These are phyloP conservation scores for Etia nguti DNA, from an alignment of 2,113 vertebrate genomes.

Conservation along the genomic window DNA sequence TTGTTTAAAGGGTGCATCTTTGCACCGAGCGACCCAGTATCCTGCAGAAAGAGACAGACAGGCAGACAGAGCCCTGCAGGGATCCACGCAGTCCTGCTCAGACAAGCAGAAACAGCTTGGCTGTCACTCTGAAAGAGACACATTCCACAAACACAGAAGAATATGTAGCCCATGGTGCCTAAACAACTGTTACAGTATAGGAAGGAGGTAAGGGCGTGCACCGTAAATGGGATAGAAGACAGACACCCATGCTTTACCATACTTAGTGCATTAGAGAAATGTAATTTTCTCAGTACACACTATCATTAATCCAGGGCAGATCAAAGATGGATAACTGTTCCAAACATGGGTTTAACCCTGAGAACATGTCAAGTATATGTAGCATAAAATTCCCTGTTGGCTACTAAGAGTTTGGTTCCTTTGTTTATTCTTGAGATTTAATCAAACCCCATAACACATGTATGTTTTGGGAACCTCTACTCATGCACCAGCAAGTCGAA, in stretches of 20 bases:
- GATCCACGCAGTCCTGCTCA: constrained; percentile 59
- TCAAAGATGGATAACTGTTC: neutral
- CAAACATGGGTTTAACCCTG: neutral
- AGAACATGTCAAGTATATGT: neutral
- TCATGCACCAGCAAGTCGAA: neutral
- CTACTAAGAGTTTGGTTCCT: neutral
- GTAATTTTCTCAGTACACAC: neutral
- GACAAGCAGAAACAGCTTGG: constrained; percentile 61
- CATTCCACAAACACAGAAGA: constrained; percentile 60
- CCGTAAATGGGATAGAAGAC: neutral
- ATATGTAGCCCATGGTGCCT: constrained; percentile 37
- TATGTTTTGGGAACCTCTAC: neutral
- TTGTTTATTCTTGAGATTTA: neutral
- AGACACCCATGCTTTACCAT: neutral
- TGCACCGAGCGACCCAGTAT: neutral
- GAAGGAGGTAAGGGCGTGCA: neutral
- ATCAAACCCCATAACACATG: neutral
- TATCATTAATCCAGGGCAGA: neutral
- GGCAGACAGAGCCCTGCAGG: constrained; percentile 45
- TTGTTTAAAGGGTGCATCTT: neutral
- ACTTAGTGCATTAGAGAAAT: neutral
- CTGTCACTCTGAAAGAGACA: constrained; percentile 43
- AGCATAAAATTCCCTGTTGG: neutral
- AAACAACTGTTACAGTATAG: constrained; percentile 37
- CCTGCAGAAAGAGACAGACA: constrained; percentile 32